A percentile compares a stretch with the other conserved stretches of the same genome.
These are phyloP conservation scores for Hippocampus guttulatus DNA, from an alignment of 2,113 vertebrate species.

Conservation along the genomic window DNA sequence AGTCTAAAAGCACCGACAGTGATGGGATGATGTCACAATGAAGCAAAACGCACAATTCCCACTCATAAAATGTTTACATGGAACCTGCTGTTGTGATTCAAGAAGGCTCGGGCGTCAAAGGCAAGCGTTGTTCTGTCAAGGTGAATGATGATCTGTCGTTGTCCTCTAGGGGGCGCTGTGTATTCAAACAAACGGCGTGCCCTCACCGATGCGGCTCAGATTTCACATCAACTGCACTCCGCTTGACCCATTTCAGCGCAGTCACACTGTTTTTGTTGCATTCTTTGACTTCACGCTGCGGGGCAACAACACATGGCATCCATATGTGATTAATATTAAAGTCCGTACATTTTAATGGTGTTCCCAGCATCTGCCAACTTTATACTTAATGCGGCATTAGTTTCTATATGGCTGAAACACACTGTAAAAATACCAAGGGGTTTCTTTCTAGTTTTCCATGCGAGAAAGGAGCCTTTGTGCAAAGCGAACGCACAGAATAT, in stretches of 20 bases:
- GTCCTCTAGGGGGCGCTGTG: constrained; percentile 65
- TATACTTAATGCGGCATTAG: not conserved
- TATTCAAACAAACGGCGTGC: constrained; percentile 34
- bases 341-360: not conserved
- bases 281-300: constrained; percentile 34
- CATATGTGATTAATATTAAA: not conserved
- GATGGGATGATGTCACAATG: not conserved
- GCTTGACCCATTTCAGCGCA: constrained; percentile 56
- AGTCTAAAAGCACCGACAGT: too few species aligned
- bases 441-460: too few species aligned
- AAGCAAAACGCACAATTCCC: not conserved
- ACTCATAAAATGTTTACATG: not conserved
- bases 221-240: constrained; percentile 49
- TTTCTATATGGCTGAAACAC: not conserved
- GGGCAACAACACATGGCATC: not conserved
- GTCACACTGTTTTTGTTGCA: constrained; percentile 35
- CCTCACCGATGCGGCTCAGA: constrained; percentile 32
- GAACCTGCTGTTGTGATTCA: not conserved
- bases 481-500: too few species aligned
- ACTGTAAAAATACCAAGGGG: too few species aligned
- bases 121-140: not conserved
- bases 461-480: too few species aligned
- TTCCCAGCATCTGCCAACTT: not conserved
- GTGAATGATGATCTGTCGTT: constrained; percentile 11
- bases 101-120: too few species aligned